These are phyloP conservation scores for Meganola albula DNA, from an alignment of 2,888 invertebrate genomes.

Conservation along the genomic window DNA sequence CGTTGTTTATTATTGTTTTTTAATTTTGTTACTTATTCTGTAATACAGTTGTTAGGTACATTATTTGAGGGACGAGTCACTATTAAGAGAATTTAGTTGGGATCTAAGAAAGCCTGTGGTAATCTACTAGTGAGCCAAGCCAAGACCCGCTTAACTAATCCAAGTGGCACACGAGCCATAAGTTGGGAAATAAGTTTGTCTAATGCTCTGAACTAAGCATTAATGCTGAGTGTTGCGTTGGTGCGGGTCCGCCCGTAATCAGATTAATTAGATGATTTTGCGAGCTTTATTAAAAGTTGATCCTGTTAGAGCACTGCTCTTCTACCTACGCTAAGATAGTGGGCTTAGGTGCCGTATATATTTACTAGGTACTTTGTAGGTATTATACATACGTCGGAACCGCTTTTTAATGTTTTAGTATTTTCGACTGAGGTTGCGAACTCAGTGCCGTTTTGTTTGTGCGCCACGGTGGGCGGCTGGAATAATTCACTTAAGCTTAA, in stretches of 20 bases:
- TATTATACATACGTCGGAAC: constrained; percentile 69
- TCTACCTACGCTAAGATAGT: constrained; percentile 69
- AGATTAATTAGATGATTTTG: constrained; percentile 76
- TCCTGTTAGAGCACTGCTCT: constrained; percentile 62
- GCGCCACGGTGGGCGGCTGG: constrained; percentile 71
- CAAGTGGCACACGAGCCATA: constrained; percentile 51
- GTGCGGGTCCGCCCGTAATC: constrained; percentile 63
- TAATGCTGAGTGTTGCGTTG: constrained; percentile 58
- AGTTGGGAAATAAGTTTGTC: constrained; percentile 64
- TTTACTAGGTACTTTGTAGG: constrained; percentile 67
- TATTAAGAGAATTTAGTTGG: constrained; percentile 34
- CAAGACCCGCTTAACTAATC: constrained; percentile 48
- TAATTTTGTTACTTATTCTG: too few species aligned
- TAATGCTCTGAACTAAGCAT: constrained; percentile 65
- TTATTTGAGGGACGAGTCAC: constrained; percentile 37
- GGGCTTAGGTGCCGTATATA: constrained; percentile 62
- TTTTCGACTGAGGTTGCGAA: constrained; percentile 76
- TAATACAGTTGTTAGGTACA: too few species aligned
- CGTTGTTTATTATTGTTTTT: too few species aligned
- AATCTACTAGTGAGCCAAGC: constrained; percentile 40
- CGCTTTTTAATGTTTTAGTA: constrained; percentile 76
- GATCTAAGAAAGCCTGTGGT: constrained; percentile 32
- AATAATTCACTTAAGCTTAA: constrained; percentile 78
- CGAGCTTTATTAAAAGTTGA: constrained; percentile 75
- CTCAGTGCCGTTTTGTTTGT: constrained; percentile 72